Conservation (phyloP, 2,797 vertebrate species). For the Anomalospiza imberbis region DNA sequence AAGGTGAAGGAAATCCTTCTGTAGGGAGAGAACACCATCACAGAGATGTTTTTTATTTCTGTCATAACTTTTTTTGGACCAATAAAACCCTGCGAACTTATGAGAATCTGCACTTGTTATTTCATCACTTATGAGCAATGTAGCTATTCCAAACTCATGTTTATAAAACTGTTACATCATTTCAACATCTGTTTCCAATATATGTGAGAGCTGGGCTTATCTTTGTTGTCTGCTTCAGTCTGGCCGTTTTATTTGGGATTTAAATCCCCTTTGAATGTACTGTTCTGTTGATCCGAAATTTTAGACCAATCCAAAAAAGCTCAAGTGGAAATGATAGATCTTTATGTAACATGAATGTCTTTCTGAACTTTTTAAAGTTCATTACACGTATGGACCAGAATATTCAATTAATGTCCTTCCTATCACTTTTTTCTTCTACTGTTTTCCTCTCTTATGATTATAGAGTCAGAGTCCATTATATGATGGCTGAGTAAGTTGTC, state of each 20-base stretch:
- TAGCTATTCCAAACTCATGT: neutral
- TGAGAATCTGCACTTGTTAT: conserved; percentile 1
- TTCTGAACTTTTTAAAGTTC: neutral
- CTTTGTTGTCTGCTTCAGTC: neutral
- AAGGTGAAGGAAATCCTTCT: neutral
- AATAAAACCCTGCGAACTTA: neutral
- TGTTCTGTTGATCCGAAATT: neutral
- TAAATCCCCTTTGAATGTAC: neutral
- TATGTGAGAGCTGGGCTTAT: neutral
- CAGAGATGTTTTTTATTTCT: neutral
- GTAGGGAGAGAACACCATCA: neutral
- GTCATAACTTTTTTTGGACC: neutral
- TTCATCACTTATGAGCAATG: neutral
- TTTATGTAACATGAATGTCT: neutral
- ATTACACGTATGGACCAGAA: neutral
- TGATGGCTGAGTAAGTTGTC: neutral
- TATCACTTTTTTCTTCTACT: neutral
- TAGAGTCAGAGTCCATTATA: neutral
- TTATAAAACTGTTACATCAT: neutral
- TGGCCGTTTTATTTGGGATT: neutral
- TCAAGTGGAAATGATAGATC: neutral
- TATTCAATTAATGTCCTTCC: neutral
- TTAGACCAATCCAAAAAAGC: neutral
- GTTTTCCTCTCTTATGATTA: neutral
- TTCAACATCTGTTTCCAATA: conserved; percentile 17